Base-by-base conservation (phyloP, 2,888 invertebrate species). In the Piscicola geometra region DNA sequence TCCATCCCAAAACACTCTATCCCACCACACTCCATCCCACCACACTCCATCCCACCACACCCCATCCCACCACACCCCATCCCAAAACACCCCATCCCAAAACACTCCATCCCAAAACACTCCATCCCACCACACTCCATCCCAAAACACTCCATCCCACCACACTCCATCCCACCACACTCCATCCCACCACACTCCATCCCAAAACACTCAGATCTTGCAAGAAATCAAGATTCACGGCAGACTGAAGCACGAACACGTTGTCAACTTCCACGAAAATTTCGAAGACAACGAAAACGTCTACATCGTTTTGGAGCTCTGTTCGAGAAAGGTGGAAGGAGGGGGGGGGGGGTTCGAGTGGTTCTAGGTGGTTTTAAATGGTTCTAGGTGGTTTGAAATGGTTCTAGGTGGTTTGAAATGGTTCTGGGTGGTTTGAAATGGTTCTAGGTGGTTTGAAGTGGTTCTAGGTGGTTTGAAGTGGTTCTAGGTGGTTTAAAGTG, bases 241-340 rank as follows among this genome's bases (percentile, higher is more conserved):
- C 76, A 84, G 86, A 78, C 82, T 89, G 77, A 86, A 86, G 78
- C 88, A 89, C 81, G 82, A 84, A 75, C 86, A 89, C 82, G 87
- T 89, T 75, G 89, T 89, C 28, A 86, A 87, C 80, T 88, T 89
- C 84, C 87, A 88, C 83, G 88, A 88, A 80, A 88, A 87, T 82
- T 89, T 89, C 82, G 88, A 89, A 83, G 89, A 89, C 81, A 86
- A 86, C 77, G 84, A 87, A 71, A 88, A 88, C 82, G 88, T 89
- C 28, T 89, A 89, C 82, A 89, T 89, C 82, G 85, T 89, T 72
- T 83, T 89, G 78, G 89, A 89, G 82, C 87, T 88, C 80, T 89
- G 89, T 82, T 86, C 87, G 78, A 84, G 87, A 5, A 33, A 35
- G 28, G 36, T 70, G 70, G 30, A 5, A 12, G 9, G 15, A 5